Evolutionary conservation across 2,797 vertebrate genomes (phyloP), one percentile per base, ranked within the genome.

Genomic region (Microcaecilia unicolor): DNA sequence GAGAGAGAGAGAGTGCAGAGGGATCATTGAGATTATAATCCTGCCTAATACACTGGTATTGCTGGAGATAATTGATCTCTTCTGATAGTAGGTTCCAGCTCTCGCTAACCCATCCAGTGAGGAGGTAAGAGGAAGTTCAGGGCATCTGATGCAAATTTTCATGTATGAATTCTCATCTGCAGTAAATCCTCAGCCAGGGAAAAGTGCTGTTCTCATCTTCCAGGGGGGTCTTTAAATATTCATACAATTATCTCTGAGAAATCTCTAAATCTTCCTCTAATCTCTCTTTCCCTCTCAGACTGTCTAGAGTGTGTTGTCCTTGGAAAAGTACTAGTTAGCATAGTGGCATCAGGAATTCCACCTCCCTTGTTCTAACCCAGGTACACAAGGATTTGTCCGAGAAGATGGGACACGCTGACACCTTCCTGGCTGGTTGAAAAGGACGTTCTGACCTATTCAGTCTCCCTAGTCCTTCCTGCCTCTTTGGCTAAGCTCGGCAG

Each of bases 11-110:
- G 51, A 66, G 54, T 54, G 39, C 4, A 1, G 55, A 60, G n/a
- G 47, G 60, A 64, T 81, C 78, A 81, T 81, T 79, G 78, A 60
- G 77, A 71, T 68, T 75, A 66, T 80, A 77, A 51, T 60, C 55
- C 52, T 49, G 31, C 49, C 72, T 80, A 81, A 75, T 56, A 64
- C 55, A 43, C 60, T 70, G 30, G 29, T 59, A 73, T 75, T 67
- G 34, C 68, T 20, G 32, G 43, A 61, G 11, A 46, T 70, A 67
- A 80, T 79, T 80, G 80, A 75, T 65, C 16, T 4, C 61, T 2
- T 1, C 57, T 34, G 72, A 65, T 55, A 67, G 67, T 27, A 22
- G 62, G 35, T 58, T 4, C 15, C 7, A 11, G 51, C 69, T 57
- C 53, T 61, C 52, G 31, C 57, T 65, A 47, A 58, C 63, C 51